Conservation (phyloP, 2,113 vertebrate species). For the Macheiramphus alcinus region DNA sequence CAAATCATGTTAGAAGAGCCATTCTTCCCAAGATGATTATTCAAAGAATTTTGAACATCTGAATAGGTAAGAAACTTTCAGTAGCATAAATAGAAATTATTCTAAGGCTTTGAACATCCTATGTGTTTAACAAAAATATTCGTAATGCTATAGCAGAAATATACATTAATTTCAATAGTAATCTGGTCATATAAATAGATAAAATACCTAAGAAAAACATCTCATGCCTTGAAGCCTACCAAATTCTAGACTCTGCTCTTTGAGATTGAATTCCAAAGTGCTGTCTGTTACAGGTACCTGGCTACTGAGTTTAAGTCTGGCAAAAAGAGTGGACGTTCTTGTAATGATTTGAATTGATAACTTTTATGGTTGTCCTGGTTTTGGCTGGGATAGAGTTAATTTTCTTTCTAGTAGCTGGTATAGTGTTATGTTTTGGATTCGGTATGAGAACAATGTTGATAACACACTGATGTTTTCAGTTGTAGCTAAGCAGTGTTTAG, state of each 20-base stretch:
- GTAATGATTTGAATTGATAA: neutral
- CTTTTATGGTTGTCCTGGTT: neutral
- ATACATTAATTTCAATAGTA: neutral
- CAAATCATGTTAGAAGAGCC: conserved; percentile 30
- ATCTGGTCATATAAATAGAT: neutral
- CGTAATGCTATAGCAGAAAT: neutral
- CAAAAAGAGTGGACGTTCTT: neutral
- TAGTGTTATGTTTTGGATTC: no score
- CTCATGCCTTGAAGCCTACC: neutral
- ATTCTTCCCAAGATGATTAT: conserved; percentile 47
- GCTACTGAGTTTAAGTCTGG: neutral
- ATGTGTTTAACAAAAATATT: neutral
- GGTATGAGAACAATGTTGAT: no score
- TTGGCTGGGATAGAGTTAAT: no score
- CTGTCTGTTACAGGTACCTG: neutral
- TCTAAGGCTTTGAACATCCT: neutral
- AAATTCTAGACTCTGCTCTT: neutral
- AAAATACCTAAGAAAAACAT: neutral
- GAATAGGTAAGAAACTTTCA: conserved; percentile 42
- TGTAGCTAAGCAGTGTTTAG: no score
- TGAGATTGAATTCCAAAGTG: neutral
- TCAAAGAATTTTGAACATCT: conserved; percentile 47
- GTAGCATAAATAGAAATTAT: neutral
- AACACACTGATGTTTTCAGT: no score
- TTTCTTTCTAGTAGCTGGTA: no score